Conservation (phyloP, 1,140 invertebrate species). For the Zeugodacus cucurbitae region DNA sequence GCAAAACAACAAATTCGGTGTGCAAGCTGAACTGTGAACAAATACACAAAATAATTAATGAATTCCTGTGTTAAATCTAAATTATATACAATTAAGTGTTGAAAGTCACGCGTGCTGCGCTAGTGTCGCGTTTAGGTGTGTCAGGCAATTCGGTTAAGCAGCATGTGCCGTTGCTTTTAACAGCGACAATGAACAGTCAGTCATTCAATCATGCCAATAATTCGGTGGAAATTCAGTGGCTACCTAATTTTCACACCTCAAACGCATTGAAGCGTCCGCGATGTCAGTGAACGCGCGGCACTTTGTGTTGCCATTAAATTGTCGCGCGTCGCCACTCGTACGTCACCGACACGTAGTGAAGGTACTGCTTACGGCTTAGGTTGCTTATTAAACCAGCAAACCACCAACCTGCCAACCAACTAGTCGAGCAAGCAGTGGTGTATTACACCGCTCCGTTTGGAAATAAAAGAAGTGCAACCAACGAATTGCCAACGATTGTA, state of each 20-base stretch:
- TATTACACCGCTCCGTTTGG: background rate
- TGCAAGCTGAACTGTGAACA: background rate
- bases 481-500: slow-evolving; percentile 45
- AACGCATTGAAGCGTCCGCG: background rate
- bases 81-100: background rate
- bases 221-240: background rate
- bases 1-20: background rate
- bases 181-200: background rate
- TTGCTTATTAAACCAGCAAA: background rate
- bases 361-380: background rate
- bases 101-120: background rate
- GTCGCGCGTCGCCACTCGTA: background rate
- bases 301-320: background rate
- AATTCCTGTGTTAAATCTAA: background rate
- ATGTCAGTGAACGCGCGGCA: slow-evolving; percentile 13
- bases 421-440: background rate
- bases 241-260: background rate
- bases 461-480: background rate
- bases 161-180: background rate
- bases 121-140: background rate
- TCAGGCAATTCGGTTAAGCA: background rate
- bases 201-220: background rate
- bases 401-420: background rate
- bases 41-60: background rate
- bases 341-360: background rate